Percentiles rank a stretch among this genome's conserved stretches.
Conservation (phyloP, 2,888 invertebrate species). For the Alsophila aescularia region DNA sequence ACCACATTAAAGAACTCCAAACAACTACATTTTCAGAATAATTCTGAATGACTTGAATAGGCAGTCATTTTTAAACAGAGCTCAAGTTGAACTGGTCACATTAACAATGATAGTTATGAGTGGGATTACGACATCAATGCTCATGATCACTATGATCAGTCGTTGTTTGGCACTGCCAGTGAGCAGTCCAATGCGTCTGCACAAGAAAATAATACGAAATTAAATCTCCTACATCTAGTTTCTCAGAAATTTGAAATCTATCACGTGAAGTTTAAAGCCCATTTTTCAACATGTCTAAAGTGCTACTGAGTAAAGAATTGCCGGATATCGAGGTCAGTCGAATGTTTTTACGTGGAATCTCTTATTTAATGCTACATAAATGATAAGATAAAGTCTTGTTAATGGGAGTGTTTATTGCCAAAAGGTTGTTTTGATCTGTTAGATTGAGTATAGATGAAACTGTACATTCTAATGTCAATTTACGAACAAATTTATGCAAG, state of each 20-base stretch:
- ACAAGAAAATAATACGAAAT: slow-evolving; percentile 18
- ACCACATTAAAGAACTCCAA: not conserved
- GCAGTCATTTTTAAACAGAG: slow-evolving; percentile 11
- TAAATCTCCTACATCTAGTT: not conserved
- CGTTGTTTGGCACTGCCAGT: slow-evolving; percentile 80
- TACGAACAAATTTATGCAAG: no score
- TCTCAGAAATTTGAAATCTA: slow-evolving; percentile 17
- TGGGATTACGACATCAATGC: no score
- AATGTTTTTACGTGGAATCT: slow-evolving; percentile 6
- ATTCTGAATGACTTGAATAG: slow-evolving; percentile 14
- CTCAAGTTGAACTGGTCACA: slow-evolving; percentile 22
- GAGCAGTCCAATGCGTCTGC: slow-evolving; percentile 72
- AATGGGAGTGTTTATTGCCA: not conserved
- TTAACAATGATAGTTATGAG: slow-evolving; percentile 16
- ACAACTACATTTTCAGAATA: slow-evolving; percentile 11
- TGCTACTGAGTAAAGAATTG: slow-evolving; percentile 87
- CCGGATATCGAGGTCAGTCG: slow-evolving; percentile 92
- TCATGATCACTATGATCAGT: slow-evolving; percentile 60
- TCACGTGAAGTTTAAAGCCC: slow-evolving; percentile 24
- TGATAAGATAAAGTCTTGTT: slow-evolving; percentile 20
- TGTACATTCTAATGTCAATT: no score
- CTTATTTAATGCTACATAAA: not conserved
- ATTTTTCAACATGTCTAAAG: slow-evolving; percentile 71
- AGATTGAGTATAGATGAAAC: no score
- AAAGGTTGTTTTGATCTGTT: not conserved